Evolutionary conservation across 37 sponge, comb jelly and placozoan species (phyloP), one percentile per base, ranked within the genome.

Genomic region (Hormiphora californensis): DNA sequence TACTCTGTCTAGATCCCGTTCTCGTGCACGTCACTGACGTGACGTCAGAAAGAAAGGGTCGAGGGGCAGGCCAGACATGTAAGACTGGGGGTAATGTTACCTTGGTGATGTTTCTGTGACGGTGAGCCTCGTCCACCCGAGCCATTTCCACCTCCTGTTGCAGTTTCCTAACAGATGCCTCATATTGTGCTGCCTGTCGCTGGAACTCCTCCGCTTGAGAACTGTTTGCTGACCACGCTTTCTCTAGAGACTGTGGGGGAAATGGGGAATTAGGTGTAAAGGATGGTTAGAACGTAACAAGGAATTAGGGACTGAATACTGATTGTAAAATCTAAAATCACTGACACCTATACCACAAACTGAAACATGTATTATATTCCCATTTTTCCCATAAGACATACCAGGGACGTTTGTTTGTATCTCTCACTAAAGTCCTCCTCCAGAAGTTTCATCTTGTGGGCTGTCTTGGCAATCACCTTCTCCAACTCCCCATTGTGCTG

Each of bases 131-230:
- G 67, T 65, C 67, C 36, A 32, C 67, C 17, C 35, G 32, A 65
- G 67, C 67, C 5, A 65, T 21, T 28, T 65, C 67, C 31, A 65
- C 30, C 37, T 65, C 67, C 67, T 65, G 67, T 7, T 65, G 36
- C 7, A 65, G 4, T 38, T 65, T 65, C 67, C 35, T 65, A 17
- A 65, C 35, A 2, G 31, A 36, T 32, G 38, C 3, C 67, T 65
- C 67, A 17, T 65, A 65, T 38, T 36, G 32, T 2, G 35, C 37
- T 7, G 67, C 67, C 35, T 65, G 67, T 65, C 37, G 32, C 37
- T 65, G 32, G 4, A 39, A 36, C 37, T 65, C 67, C 17, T 65
- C 67, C 67, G 11, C 38, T 1, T 21, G 19, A 7, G 36, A 25
- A 17, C 4, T 19, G 17, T 36, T 38, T 65, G 34, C 9, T 5